Percentiles rank a stretch among this genome's conserved stretches.
Evolutionary conservation across 2,888 invertebrate genomes (phyloP).

Genomic region (Spisula solida): DNA sequence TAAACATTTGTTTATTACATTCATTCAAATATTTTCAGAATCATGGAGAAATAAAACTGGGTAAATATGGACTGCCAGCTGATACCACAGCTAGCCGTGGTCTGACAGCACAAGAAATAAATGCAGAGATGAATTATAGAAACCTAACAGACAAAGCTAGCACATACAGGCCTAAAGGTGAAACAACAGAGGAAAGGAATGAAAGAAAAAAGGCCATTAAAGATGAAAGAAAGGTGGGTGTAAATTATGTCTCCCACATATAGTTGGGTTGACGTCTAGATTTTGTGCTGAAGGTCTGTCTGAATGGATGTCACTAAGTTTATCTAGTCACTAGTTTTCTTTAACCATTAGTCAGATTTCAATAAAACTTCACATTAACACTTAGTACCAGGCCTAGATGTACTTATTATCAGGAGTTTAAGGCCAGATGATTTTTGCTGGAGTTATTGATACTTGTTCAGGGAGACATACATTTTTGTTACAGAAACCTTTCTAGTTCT

Average conservation of each 20-base stretch:
- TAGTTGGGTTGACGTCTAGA: background rate
- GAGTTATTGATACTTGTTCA: too few species aligned
- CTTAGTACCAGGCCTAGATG: too few species aligned
- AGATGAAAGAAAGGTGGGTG: conserved; percentile 83
- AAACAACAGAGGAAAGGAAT: conserved; percentile 84
- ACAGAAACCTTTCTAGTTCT: too few species aligned
- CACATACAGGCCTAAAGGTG: conserved; percentile 83
- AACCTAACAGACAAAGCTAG: conserved; percentile 76
- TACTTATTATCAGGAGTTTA: too few species aligned
- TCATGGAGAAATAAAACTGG: conserved; percentile 72
- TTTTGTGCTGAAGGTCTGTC: too few species aligned
- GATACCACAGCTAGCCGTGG: conserved; percentile 78
- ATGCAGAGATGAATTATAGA: conserved; percentile 75
- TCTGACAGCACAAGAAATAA: conserved; percentile 81
- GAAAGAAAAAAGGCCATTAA: conserved; percentile 85
- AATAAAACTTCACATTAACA: too few species aligned
- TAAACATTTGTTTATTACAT: background rate
- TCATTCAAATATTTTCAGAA: conserved; percentile 32
- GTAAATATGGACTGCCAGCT: conserved; percentile 79
- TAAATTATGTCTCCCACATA: background rate
- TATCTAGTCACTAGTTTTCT: too few species aligned
- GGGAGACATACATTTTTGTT: too few species aligned
- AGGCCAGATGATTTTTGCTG: too few species aligned
- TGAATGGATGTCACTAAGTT: too few species aligned
- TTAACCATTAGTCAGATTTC: too few species aligned